Base-by-base conservation (phyloP, 1,140 invertebrate genomes). In the Halictus rubicundus region DNA sequence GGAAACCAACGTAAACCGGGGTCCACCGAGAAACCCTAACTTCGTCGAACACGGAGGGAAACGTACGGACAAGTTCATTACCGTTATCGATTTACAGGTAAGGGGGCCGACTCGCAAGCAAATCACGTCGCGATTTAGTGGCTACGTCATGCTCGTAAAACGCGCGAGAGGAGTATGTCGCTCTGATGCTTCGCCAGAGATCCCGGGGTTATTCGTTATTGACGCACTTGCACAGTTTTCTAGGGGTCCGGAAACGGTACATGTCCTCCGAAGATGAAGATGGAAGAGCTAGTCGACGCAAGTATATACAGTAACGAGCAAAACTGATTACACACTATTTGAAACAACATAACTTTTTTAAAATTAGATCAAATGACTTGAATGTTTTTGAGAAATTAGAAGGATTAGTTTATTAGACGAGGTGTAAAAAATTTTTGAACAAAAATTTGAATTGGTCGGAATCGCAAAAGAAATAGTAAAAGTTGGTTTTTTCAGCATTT, bases 1-100 rank as follows among this genome's bases (percentile, higher is more conserved):
- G 14, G 25, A 37, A 37, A 9, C 54, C 54, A 21, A 16, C 46
- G 39, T 19, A 54, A 52, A 39, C 42, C 32, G 19, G 6, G 19
- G 59, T 46, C 42, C 49, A 2, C 61, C 46, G 32, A 23, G 52
- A 25, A 32, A 32, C 37, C 68, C 8, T 32, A 37, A 14, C 32
- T 65, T 64, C 25, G 59, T 69, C 75, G 68, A 81, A 78, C 49
- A 16, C 49, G 0, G 16, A 1, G 49, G 16, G 16, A 52, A 52
- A 52, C 14, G 4, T 83, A 70, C 32, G 37, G 54, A 80, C 60
- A 83, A 79, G 70, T 76, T 87, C 84, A 86, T 87, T 86, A 86
- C 60, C 83, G 68, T 85, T 87, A 86, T 86, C 81, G 79, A 77
- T 59, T 72, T 71, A 79, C 19, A 46, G 64, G 75, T 76, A 69